Percentiles rank a stretch among this genome's conserved stretches.
These are phyloP conservation scores for Drosophila subobscura DNA, from an alignment of 1,140 invertebrate species.

Conservation along the genomic window DNA sequence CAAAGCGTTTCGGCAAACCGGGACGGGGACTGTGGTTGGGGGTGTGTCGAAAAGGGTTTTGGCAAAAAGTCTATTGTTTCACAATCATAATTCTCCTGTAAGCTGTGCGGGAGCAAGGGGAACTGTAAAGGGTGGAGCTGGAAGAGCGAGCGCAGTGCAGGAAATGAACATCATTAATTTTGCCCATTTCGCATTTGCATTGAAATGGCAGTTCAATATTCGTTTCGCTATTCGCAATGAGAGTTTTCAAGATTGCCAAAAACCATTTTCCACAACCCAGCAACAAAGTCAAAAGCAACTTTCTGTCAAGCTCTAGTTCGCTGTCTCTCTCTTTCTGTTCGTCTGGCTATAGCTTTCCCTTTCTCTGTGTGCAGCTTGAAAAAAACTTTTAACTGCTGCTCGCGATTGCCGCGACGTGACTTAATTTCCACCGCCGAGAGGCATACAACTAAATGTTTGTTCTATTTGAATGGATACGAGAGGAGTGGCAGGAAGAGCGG, in stretches of 20 bases:
- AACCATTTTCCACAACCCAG: constrained; percentile 33
- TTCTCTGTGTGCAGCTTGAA: constrained; percentile 8
- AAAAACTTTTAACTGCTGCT: constrained; percentile 65
- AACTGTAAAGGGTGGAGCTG: neutral
- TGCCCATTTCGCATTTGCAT: constrained; percentile 77
- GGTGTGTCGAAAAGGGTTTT: neutral
- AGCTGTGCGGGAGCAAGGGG: constrained; percentile 48
- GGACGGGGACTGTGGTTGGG: constrained; percentile 2
- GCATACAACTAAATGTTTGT: constrained; percentile 75
- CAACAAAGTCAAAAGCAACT: constrained; percentile 19
- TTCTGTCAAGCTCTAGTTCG: constrained; percentile 13
- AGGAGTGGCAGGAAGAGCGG: neutral
- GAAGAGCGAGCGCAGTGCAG: constrained; percentile 34
- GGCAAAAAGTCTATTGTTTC: constrained; percentile 80
- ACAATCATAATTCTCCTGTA: constrained; percentile 80
- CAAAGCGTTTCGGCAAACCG: constrained; percentile 39
- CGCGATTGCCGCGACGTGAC: constrained; percentile 81
- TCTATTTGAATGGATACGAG: constrained; percentile 28
- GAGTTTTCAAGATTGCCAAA: constrained; percentile 66
- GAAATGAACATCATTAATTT: constrained; percentile 82
- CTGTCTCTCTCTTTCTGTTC: neutral
- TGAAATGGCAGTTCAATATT: constrained; percentile 79
- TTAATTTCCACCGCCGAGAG: constrained; percentile 74
- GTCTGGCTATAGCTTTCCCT: neutral
- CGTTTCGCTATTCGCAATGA: constrained; percentile 17